Percentiles rank a stretch among this genome's conserved stretches.
Evolutionary conservation across 1,140 invertebrate species (phyloP).

Genomic region (Phortica variegata): DNA sequence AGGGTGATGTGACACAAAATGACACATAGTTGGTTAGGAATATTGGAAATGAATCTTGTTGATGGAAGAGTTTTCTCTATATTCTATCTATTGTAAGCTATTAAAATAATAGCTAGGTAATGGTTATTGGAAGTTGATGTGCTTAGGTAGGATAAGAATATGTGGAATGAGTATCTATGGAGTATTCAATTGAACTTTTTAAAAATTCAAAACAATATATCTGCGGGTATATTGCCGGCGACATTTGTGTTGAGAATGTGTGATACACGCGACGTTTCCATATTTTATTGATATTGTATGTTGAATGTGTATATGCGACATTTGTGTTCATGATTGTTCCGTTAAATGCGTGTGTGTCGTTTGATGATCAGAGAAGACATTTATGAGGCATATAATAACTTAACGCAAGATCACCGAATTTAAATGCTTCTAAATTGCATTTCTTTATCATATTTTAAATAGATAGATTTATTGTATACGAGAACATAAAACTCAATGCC

Average conservation of each 20-base stretch:
- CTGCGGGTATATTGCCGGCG: conserved; percentile 49
- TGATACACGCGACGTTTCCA: conserved; percentile 21
- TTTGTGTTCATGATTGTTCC: conserved; percentile 17
- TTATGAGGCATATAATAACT: conserved; percentile 12
- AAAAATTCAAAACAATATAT: neutral
- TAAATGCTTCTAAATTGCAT: conserved; percentile 8
- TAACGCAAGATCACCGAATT: conserved; percentile 32
- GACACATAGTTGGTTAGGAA: no score
- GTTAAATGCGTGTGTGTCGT: conserved; percentile 11
- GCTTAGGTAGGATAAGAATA: no score
- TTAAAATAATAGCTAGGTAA: no score
- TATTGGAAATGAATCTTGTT: no score
- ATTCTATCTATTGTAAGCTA: no score
- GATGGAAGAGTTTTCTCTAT: no score
- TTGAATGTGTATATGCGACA: conserved; percentile 27
- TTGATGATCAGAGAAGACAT: no score
- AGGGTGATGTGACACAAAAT: no score
- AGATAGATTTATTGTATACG: conserved; percentile 28
- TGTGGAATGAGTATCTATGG: no score
- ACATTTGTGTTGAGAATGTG: conserved; percentile 44
- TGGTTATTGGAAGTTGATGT: no score
- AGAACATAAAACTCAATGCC: conserved; percentile 51
- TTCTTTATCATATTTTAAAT: conserved; percentile 2
- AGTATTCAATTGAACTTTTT: no score
- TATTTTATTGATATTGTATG: conserved; percentile 23